phyloP scores from a whole-genome alignment of 2,888 invertebrate species.

The Leptinotarsa haldemani region DNA sequence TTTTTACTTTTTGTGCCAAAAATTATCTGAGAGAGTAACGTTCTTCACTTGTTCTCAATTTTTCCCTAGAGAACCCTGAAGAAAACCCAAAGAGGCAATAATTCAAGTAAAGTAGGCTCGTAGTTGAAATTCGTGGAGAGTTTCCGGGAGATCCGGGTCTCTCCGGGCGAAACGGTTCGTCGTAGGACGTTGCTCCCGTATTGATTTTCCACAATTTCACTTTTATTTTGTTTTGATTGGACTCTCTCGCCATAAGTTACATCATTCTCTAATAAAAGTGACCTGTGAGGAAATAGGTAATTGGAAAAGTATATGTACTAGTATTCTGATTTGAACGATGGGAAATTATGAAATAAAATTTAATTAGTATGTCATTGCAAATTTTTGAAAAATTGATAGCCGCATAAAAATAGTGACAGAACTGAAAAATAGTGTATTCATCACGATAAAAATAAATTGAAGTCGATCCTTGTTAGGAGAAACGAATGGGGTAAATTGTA shows the following conservation, averaged over 20 bases:
- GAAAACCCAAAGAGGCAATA: conserved; percentile 9
- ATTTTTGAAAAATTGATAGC: no score
- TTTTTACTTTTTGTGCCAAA: no score
- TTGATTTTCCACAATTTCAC: conserved; percentile 66
- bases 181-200: conserved; percentile 62
- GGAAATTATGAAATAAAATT: no score
- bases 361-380: no score
- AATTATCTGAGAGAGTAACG: no score
- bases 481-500: no score
- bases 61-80: not conserved
- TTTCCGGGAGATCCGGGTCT: conserved; percentile 52
- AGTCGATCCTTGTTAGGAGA: no score
- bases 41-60: no score
- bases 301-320: conserved; percentile 18
- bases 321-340: no score
- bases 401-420: no score
- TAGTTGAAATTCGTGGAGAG: conserved; percentile 32
- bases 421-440: no score
- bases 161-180: conserved; percentile 54
- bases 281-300: conserved; percentile 27
- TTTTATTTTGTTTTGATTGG: conserved; percentile 66
- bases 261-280: conserved; percentile 23
- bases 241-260: conserved; percentile 41
- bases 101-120: conserved; percentile 25
- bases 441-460: no score